A percentile compares a stretch with the other conserved stretches of the same genome.
Evolutionary conservation across 2,797 vertebrate species (phyloP).

Genomic region (Myiotriccus ornatus): DNA sequence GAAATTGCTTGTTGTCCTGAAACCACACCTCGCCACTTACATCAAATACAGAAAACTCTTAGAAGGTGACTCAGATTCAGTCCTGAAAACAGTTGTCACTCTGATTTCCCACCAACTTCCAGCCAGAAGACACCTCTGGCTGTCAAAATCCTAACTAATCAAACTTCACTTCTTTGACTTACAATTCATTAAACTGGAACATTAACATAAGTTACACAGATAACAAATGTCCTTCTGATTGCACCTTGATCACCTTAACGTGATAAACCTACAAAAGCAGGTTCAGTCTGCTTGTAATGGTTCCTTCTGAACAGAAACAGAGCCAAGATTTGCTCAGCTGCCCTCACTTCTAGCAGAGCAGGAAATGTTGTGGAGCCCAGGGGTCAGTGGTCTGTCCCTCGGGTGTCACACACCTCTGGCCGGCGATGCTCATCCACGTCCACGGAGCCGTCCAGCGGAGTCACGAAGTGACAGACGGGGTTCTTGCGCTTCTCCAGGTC

Average conservation of each 20-base stretch:
- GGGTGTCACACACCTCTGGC: slow-evolving; percentile 81
- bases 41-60: background rate
- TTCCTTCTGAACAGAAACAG: background rate
- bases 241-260: background rate
- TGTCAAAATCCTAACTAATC: background rate
- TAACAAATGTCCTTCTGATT: background rate
- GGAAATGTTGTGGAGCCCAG: background rate
- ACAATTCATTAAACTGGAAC: background rate
- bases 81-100: background rate
- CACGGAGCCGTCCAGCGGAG: slow-evolving; percentile 90
- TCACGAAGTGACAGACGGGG: slow-evolving; percentile 95
- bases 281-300: background rate
- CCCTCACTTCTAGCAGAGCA: background rate
- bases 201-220: background rate
- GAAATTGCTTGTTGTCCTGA: background rate
- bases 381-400: background rate
- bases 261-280: background rate
- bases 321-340: background rate
- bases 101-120: background rate
- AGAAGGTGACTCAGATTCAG: background rate
- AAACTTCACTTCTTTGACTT: background rate
- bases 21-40: background rate
- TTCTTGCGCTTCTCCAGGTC: slow-evolving; percentile 95
- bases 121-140: background rate
- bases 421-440: slow-evolving; percentile 87